These are phyloP conservation scores for Propithecus coquereli DNA, from an alignment of 2,113 vertebrate genomes.

Conservation along the genomic window DNA sequence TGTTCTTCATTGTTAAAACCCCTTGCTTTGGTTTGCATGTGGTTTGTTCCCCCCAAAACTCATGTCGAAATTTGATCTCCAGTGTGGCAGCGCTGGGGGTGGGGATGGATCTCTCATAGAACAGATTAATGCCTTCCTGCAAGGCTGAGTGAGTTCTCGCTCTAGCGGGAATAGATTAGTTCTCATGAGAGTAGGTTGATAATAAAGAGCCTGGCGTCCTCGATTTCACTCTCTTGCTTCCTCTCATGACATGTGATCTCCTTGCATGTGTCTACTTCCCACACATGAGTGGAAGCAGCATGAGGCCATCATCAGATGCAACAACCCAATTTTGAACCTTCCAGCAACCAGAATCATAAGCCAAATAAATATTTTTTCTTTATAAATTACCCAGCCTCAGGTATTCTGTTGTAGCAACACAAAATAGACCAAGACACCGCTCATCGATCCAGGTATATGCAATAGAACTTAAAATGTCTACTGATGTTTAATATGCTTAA, in stretches of 20 bases:
- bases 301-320: background rate
- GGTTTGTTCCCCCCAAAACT: background rate
- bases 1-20: constrained; percentile 24
- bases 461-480: background rate
- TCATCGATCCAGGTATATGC: background rate
- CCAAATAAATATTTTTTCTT: background rate
- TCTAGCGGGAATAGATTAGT: background rate
- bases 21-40: background rate
- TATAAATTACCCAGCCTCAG: background rate
- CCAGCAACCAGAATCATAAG: background rate
- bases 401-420: background rate
- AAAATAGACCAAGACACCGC: background rate
- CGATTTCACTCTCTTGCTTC: background rate
- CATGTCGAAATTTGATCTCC: background rate
- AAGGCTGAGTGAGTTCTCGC: background rate
- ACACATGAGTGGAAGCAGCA: background rate
- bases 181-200: background rate
- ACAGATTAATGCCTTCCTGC: background rate
- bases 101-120: background rate
- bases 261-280: background rate
- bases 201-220: background rate
- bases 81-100: background rate
- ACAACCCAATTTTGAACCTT: background rate
- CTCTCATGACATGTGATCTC: background rate
- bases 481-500: constrained; percentile 17